Conservation (phyloP, 2,797 vertebrate genomes). For the Micromesistius poutassou region DNA sequence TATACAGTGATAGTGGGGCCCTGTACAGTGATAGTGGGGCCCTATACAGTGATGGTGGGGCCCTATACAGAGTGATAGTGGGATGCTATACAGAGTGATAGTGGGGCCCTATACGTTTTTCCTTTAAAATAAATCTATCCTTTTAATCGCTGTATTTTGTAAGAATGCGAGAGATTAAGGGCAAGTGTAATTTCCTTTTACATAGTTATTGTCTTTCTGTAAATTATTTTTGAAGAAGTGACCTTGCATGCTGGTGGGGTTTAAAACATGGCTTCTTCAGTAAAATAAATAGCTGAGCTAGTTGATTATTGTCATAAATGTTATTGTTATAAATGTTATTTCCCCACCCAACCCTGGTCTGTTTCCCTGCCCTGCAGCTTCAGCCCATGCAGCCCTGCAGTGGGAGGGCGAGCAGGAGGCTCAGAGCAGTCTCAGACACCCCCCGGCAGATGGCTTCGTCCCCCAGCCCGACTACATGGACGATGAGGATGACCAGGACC, state of each 20-base stretch:
- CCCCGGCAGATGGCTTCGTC: constrained; percentile 65
- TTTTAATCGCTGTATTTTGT: neutral
- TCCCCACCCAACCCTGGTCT: neutral
- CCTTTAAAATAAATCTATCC: neutral
- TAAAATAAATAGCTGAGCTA: too few relatives aligned
- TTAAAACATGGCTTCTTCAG: too few relatives aligned
- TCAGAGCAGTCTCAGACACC: constrained; percentile 40
- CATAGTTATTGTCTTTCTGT: too few relatives aligned
- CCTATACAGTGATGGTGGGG: neutral
- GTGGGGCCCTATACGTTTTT: neutral
- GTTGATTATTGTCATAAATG: too few relatives aligned
- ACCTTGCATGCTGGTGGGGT: too few relatives aligned
- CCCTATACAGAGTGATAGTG: too few relatives aligned
- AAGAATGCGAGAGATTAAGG: neutral
- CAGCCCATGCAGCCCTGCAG: constrained; percentile 84
- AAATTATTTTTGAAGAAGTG: too few relatives aligned
- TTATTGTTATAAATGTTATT: too few relatives aligned
- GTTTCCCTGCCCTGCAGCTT: constrained; percentile 65
- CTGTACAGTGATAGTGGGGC: too few relatives aligned
- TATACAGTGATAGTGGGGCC: too few relatives aligned
- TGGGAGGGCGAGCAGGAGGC: constrained; percentile 70
- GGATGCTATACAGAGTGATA: neutral
- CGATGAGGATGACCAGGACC: constrained; percentile 75
- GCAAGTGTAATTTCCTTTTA: neutral
- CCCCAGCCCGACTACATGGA: constrained; percentile 82